Evolutionary conservation across 2,888 invertebrate genomes (phyloP).

Genomic region (Danaus chrysippus): DNA sequence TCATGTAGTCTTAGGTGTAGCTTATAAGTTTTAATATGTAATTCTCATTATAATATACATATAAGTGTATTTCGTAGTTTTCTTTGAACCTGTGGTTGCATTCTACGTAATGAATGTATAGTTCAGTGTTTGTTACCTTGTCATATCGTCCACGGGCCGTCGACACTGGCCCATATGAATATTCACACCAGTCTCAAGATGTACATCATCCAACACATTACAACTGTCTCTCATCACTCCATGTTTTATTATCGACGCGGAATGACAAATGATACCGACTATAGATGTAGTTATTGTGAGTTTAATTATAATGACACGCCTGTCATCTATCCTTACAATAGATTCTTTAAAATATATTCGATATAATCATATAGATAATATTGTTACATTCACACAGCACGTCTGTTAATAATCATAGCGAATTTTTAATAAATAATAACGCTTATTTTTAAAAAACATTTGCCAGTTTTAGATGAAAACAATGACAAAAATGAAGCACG

Average conservation of each 20-base stretch:
- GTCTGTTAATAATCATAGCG: not conserved
- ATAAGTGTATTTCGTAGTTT: too few species aligned
- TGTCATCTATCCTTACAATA: not conserved
- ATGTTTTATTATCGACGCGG: not conserved
- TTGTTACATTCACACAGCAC: not conserved
- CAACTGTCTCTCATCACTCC: not conserved
- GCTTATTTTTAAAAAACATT: not conserved
- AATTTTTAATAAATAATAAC: too few species aligned
- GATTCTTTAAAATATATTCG: not conserved
- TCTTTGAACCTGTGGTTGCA: too few species aligned
- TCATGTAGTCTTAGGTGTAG: too few species aligned
- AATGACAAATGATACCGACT: conserved; percentile 4
- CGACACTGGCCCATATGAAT: conserved; percentile 22
- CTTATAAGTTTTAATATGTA: too few species aligned
- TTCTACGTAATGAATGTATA: too few species aligned
- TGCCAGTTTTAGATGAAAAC: not conserved
- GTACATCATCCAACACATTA: not conserved
- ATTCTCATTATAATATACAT: too few species aligned
- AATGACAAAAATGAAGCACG: too few species aligned
- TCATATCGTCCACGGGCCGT: too few species aligned
- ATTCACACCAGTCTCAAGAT: not conserved
- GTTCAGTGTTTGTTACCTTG: too few species aligned
- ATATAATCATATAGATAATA: not conserved
- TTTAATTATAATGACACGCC: not conserved
- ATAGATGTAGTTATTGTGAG: not conserved